phyloP scores from a whole-genome alignment of 2,113 vertebrate genomes.

The Coregonus clupeaformis region DNA sequence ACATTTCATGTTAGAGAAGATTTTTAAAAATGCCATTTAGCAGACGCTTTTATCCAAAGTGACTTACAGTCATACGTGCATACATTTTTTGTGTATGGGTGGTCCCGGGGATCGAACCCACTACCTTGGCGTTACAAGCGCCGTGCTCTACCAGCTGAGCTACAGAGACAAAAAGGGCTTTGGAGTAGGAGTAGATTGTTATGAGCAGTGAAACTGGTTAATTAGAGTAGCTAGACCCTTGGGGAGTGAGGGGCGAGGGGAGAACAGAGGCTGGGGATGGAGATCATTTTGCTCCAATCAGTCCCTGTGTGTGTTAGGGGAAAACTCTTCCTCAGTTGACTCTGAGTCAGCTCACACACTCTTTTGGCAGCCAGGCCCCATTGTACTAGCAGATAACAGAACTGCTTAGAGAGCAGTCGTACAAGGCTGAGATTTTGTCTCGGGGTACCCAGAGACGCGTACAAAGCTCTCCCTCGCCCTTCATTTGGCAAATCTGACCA shows the following conservation, averaged over 20 bases:
- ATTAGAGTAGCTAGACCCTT: constrained; percentile 18
- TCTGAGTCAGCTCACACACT: constrained; percentile 25
- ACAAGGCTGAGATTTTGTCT: constrained; percentile 18
- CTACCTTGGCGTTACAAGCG: no score
- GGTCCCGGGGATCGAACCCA: no score
- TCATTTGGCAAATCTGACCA: no score
- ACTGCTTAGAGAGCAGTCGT: background rate
- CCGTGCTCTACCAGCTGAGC: no score
- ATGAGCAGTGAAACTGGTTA: constrained; percentile 18
- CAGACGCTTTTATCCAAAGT: no score
- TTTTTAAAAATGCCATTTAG: no score
- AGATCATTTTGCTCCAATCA: constrained; percentile 26
- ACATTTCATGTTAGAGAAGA: background rate
- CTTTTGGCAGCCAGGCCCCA: constrained; percentile 35
- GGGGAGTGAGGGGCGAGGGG: constrained; percentile 4
- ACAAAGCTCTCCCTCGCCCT: no score
- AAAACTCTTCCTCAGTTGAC: constrained; percentile 11
- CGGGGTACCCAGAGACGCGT: background rate
- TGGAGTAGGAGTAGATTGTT: background rate
- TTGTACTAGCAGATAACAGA: constrained; percentile 42
- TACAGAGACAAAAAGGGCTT: background rate
- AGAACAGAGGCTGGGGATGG: constrained; percentile 7
- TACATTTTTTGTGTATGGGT: no score
- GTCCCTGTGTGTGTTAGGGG: constrained; percentile 6
- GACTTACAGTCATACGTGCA: no score